Evolutionary conservation across 53 echinoderm and acorn worm species (phyloP), one percentile per base, ranked within the genome.

Genomic region (Paracentrotus lividus): DNA sequence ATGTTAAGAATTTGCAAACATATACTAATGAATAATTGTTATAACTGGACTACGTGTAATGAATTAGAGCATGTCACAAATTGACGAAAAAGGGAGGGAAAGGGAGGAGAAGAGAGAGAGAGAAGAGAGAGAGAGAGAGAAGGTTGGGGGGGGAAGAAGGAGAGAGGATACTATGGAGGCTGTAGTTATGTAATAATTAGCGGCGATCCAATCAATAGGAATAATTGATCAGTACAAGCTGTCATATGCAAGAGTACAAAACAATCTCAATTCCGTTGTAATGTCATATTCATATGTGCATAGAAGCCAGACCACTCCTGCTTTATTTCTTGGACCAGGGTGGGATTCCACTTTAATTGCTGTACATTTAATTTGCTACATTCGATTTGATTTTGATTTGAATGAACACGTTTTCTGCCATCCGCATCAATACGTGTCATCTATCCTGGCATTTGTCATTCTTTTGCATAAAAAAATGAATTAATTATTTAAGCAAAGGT

Each of bases 121-220:
- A 10, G 24, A 23, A 59, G 18, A 23, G 18, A 59, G 8, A 59
- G 21, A 59, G 18, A 23, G 3, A 16, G 8, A 59, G 60, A 59
- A 16, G 24, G 3, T 13, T 7, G 21, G 60, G 16, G 18, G 60
- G 18, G 60, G 24, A 59, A 59, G 24, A 59, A 59, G 51, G 51
- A 51, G 51, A 51, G n/a, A n/a, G n/a, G n/a, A n/a, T n/a, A n/a
- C n/a, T n/a, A n/a, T n/a, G n/a, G n/a, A n/a, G n/a, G n/a, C n/a
- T n/a, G n/a, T 27, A 58, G 88, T 88, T 88, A 88, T 52, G 88
- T 52, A 88, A 52, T 57, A 88, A 88, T 87, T 87, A 87, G 18
- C 8, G 88, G n/a, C 56, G 32, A 24, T 34, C 40, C 10, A 34
- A 88, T 88, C 88, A 88, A 88, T 88, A 12, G 21, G 88, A 53